Percentiles rank a stretch among this genome's conserved stretches.
Evolutionary conservation across 2,797 vertebrate species (phyloP).

Genomic region (Leptatherina wallacei): DNA sequence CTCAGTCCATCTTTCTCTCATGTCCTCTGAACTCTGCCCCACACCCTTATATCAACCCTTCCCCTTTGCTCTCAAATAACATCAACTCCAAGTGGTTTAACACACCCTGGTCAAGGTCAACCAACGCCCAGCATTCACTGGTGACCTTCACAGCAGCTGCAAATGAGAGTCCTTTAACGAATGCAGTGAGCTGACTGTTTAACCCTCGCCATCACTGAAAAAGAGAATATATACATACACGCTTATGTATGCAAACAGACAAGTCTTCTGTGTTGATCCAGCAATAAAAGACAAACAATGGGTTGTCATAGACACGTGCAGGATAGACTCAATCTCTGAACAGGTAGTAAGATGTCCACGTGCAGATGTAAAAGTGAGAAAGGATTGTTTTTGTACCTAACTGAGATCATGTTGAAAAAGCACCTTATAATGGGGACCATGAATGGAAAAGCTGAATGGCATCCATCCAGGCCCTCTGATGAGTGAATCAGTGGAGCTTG

Average conservation of each 20-base stretch:
- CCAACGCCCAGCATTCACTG: constrained; percentile 61
- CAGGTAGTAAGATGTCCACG: constrained; percentile 46
- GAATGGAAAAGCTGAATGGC: constrained; percentile 78
- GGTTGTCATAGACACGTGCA: constrained; percentile 32
- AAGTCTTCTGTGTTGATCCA: constrained; percentile 45
- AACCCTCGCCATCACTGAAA: constrained; percentile 14
- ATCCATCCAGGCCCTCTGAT: constrained; percentile 66
- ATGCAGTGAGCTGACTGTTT: constrained; percentile 23
- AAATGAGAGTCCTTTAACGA: constrained; percentile 54
- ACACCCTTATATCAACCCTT: constrained; percentile 22
- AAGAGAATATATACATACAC: background rate
- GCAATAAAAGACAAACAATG: constrained; percentile 47
- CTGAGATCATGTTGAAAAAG: constrained; percentile 69
- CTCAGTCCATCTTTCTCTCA: constrained; percentile 17
- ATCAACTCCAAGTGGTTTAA: constrained; percentile 66
- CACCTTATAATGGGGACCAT: constrained; percentile 56
- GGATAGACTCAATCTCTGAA: constrained; percentile 38
- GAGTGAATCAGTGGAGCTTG: constrained; percentile 64
- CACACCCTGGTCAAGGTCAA: constrained; percentile 71
- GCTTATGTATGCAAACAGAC: constrained; percentile 23
- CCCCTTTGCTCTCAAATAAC: constrained; percentile 50
- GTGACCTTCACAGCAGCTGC: constrained; percentile 63
- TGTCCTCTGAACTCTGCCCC: constrained; percentile 28
- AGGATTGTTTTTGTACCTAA: constrained; percentile 71
- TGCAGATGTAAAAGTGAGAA: constrained; percentile 57